phyloP scores from a whole-genome alignment of 1,140 invertebrate genomes.

The Campoletis sonorensis region DNA sequence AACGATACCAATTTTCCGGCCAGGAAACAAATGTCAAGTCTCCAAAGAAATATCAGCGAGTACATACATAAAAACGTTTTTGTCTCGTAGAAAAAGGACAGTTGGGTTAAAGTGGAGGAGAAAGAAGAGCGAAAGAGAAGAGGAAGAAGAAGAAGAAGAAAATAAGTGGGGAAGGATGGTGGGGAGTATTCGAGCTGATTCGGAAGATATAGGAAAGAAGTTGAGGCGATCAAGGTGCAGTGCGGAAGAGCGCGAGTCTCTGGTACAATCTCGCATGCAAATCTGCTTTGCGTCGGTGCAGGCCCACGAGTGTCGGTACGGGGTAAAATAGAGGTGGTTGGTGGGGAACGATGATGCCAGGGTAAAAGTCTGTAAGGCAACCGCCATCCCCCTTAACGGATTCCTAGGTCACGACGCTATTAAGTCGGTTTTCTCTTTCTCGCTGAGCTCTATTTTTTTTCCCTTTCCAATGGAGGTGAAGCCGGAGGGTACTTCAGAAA shows the following conservation, averaged over 20 bases:
- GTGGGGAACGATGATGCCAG: neutral
- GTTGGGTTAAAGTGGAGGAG: neutral
- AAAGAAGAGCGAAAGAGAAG: neutral
- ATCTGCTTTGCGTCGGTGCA: conserved; percentile 53
- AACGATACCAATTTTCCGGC: conserved; percentile 38
- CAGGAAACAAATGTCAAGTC: conserved; percentile 36
- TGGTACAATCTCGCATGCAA: conserved; percentile 70
- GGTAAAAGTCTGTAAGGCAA: conserved; percentile 6
- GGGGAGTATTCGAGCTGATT: conserved; percentile 52
- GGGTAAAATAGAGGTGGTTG: neutral
- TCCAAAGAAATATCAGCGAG: neutral
- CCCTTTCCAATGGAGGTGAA: neutral
- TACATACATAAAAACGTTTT: neutral
- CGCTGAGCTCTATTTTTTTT: neutral
- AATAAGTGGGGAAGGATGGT: neutral
- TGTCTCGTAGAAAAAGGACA: neutral
- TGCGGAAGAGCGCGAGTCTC: conserved; percentile 56
- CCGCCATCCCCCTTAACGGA: neutral
- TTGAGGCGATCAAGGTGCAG: conserved; percentile 59
- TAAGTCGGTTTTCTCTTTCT: conserved; percentile 9
- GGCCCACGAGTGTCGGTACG: neutral
- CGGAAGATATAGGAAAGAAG: conserved; percentile 59
- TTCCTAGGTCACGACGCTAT: conserved; percentile 42
- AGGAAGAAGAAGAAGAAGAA: neutral
- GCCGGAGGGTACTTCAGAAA: conserved; percentile 32